Conservation (phyloP, 2,113 vertebrate genomes). For the Lichenostomus cassidix region DNA sequence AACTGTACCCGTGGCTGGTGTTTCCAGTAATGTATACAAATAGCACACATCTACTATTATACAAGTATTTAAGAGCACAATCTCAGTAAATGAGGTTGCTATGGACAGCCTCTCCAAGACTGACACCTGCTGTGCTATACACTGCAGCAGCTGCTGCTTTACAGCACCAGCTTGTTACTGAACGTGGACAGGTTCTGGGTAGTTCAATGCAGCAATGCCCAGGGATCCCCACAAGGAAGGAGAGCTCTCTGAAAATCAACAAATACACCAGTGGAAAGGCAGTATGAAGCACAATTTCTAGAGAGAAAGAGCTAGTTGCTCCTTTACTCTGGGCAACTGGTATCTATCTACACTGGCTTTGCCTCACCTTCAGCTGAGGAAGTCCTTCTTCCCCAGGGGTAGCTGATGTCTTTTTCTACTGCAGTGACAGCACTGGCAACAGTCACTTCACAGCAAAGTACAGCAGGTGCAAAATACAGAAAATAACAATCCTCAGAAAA, state of each 20-base stretch:
- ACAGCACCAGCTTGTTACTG: rapidly evolving
- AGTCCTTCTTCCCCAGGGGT: background rate
- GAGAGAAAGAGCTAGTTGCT: background rate
- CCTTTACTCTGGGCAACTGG: background rate
- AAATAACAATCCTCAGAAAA: background rate
- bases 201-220: rapidly evolving
- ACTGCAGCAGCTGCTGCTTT: background rate
- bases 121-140: background rate
- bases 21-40: background rate
- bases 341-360: background rate
- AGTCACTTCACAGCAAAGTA: background rate
- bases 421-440: background rate
- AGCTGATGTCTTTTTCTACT: rapidly evolving
- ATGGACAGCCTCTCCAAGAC: background rate
- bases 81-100: background rate
- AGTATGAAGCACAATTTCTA: background rate
- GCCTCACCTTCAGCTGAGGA: background rate
- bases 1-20: background rate
- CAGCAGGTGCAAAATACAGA: background rate
- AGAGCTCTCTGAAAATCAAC: background rate
- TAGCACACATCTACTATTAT: rapidly evolving
- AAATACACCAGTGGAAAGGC: rapidly evolving
- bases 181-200: rapidly evolving
- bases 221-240: background rate
- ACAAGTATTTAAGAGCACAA: background rate